A percentile compares a stretch with the other conserved stretches of the same genome.
phyloP scores from a whole-genome alignment of 2,797 vertebrate species.

The Poecile montanus region DNA sequence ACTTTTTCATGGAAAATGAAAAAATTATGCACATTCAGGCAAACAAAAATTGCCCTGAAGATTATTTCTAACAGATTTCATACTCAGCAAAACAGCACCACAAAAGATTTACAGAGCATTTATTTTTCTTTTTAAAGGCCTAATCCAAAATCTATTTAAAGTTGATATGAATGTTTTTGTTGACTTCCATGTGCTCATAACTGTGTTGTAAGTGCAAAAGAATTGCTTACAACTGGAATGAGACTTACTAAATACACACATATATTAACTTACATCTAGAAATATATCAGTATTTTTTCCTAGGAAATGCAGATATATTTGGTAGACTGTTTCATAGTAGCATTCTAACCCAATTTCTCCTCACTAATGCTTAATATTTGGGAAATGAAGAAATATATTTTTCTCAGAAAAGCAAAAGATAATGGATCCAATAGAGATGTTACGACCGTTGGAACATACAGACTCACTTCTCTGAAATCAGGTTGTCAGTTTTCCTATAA shows the following conservation, averaged over 20 bases:
- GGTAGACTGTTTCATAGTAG: neutral
- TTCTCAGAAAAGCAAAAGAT: neutral
- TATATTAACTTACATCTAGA: neutral
- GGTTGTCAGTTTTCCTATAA: neutral
- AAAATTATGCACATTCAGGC: neutral
- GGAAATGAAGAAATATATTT: neutral
- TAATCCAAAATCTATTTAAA: constrained; percentile 29
- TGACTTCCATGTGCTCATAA: neutral
- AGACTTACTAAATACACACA: neutral
- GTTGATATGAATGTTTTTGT: neutral
- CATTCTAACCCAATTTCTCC: neutral
- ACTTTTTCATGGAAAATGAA: neutral
- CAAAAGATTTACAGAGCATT: neutral
- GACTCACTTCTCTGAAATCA: neutral
- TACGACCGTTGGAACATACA: neutral
- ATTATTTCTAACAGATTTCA: neutral
- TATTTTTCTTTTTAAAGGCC: constrained; percentile 11
- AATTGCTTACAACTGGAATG: neutral
- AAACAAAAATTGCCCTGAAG: neutral
- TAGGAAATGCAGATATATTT: neutral
- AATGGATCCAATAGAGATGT: neutral
- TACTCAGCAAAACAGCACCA: neutral
- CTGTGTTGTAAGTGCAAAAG: neutral
- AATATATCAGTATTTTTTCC: neutral
- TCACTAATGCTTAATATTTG: neutral